Evolutionary conservation across 2,113 vertebrate species (phyloP).

Genomic region (Dunckerocampus dactyliophorus): DNA sequence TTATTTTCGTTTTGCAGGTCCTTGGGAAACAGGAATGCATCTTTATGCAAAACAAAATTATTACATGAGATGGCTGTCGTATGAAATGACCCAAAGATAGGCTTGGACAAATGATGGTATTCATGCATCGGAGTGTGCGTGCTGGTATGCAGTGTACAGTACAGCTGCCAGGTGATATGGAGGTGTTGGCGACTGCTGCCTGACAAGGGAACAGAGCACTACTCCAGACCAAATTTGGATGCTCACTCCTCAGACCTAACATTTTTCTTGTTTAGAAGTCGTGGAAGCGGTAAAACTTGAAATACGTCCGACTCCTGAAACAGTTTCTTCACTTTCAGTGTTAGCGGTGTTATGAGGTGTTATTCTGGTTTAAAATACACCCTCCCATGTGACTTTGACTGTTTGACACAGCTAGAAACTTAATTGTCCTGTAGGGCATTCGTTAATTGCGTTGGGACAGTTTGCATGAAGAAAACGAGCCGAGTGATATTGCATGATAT

Average conservation of each 20-base stretch:
- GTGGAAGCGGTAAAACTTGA: neutral
- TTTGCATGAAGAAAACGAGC: too few relatives aligned
- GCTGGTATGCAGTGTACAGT: conserved; percentile 70
- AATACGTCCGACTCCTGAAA: neutral
- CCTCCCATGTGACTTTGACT: too few relatives aligned
- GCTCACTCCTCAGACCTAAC: conserved; percentile 56
- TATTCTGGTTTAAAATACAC: too few relatives aligned
- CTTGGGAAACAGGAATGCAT: neutral
- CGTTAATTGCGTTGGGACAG: too few relatives aligned
- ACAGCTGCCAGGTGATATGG: conserved; percentile 80
- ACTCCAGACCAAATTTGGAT: conserved; percentile 89
- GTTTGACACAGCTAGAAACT: too few relatives aligned
- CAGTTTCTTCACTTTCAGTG: neutral
- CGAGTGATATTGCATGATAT: too few relatives aligned
- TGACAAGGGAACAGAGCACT: conserved; percentile 80
- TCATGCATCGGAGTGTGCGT: conserved; percentile 35
- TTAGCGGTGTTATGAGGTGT: too few relatives aligned
- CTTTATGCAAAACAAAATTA: neutral
- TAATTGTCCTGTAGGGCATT: too few relatives aligned
- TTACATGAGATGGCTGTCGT: too few relatives aligned
- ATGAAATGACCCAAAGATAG: too few relatives aligned
- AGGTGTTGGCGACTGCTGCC: conserved; percentile 85
- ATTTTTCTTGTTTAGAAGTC: neutral
- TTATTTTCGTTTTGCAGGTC: neutral
- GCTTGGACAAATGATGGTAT: neutral